Conservation (phyloP, 1,140 invertebrate species). For the Hesperophylax magnus region DNA sequence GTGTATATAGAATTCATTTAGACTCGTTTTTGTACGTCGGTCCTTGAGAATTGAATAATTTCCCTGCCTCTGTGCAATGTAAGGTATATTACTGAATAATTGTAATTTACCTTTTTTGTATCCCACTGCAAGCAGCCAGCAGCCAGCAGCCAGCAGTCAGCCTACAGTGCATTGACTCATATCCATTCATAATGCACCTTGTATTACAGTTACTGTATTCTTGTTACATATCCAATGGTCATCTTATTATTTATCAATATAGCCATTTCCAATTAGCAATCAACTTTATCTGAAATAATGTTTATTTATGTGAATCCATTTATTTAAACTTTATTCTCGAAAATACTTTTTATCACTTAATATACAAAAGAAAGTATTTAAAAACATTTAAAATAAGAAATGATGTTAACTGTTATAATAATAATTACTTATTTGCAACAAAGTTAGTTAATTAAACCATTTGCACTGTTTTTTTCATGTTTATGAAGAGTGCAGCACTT, state of each 20-base stretch:
- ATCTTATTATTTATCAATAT: slow-evolving; percentile 31
- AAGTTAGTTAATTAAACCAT: too few relatives aligned
- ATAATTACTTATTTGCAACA: too few relatives aligned
- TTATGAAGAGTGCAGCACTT: slow-evolving; percentile 28
- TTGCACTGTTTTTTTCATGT: background rate
- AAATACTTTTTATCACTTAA: too few relatives aligned
- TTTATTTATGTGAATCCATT: too few relatives aligned
- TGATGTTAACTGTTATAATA: too few relatives aligned
- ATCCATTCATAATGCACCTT: slow-evolving; percentile 26
- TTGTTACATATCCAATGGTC: slow-evolving; percentile 9
- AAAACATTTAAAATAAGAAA: too few relatives aligned
- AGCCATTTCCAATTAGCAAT: background rate
- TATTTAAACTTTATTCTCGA: too few relatives aligned
- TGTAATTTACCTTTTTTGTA: slow-evolving; percentile 28
- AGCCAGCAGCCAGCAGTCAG: background rate
- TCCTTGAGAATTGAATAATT: background rate
- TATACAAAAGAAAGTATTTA: too few relatives aligned
- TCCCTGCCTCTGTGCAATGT: background rate
- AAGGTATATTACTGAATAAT: too few relatives aligned
- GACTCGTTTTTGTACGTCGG: too few relatives aligned
- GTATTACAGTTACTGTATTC: slow-evolving; percentile 18
- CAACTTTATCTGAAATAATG: background rate
- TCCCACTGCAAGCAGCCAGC: background rate
- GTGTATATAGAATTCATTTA: too few relatives aligned
- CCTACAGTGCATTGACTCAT: slow-evolving; percentile 23